Evolutionary conservation across 2,113 vertebrate species (phyloP).

Genomic region (Pelecanoides urinatrix): DNA sequence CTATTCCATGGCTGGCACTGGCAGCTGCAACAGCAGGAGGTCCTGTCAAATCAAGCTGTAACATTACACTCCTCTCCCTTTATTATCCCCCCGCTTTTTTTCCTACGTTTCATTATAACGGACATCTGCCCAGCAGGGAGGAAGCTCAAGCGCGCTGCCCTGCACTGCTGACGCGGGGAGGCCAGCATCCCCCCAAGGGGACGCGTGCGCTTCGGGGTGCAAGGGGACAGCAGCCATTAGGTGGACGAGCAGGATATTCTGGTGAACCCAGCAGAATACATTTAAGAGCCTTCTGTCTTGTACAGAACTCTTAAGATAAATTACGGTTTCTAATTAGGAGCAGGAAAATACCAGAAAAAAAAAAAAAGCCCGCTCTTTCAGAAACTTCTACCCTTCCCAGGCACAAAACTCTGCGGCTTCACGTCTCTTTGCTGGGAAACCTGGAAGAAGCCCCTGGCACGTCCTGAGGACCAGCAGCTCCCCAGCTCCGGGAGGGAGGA

Average conservation of each 20-base stretch:
- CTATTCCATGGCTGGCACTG: conserved; percentile 33
- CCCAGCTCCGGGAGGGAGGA: background rate
- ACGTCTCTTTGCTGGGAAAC: background rate
- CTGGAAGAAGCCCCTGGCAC: background rate
- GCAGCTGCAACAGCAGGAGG: conserved; percentile 70
- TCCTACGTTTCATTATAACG: conserved; percentile 39
- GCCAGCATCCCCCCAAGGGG: background rate
- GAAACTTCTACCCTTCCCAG: background rate
- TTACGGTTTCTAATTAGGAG: background rate
- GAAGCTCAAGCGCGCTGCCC: background rate
- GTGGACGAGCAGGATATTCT: background rate
- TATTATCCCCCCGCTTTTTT: background rate
- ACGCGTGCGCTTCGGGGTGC: background rate
- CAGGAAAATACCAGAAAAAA: background rate
- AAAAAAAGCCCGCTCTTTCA: background rate
- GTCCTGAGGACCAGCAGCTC: background rate
- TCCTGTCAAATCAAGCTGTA: conserved; percentile 65
- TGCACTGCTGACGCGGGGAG: background rate
- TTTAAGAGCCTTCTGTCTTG: background rate
- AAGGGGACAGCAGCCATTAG: accelerated
- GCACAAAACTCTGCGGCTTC: background rate
- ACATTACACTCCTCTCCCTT: conserved; percentile 55
- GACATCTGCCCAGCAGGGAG: conserved; percentile 57
- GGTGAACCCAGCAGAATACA: background rate
- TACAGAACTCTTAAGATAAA: background rate